These are phyloP conservation scores for Spongilla lacustris DNA, from an alignment of 37 sponge, comb jelly and placozoan genomes.

Conservation along the genomic window DNA sequence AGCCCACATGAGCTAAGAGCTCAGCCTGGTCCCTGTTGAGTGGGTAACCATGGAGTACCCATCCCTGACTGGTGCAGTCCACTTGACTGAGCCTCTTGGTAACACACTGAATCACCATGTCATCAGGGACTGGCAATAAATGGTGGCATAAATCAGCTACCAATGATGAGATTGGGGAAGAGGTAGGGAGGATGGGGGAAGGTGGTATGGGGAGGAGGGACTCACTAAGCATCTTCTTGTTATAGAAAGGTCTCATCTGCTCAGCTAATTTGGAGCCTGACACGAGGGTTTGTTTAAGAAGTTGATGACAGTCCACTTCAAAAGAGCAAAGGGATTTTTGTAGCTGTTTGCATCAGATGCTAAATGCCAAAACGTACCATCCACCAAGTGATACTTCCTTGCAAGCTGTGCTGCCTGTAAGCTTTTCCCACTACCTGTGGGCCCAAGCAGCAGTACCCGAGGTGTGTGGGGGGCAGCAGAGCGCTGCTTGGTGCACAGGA, in stretches of 20 bases:
- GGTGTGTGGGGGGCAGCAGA: slow-evolving; percentile 84
- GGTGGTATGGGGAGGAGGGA: not conserved
- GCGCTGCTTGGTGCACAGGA: slow-evolving; percentile 58
- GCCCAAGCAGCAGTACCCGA: slow-evolving; percentile 87
- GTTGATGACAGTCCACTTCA: slow-evolving; percentile 57
- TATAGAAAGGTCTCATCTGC: slow-evolving; percentile 86
- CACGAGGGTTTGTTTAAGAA: slow-evolving; percentile 68
- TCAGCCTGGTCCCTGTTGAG: slow-evolving; percentile 87
- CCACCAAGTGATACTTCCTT: slow-evolving; percentile 79
- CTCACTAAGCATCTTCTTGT: slow-evolving; percentile 81
- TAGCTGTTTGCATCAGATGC: not conserved
- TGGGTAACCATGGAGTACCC: slow-evolving; percentile 95
- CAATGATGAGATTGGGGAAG: not conserved
- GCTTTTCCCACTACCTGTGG: slow-evolving; percentile 91
- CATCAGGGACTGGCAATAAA: slow-evolving; percentile 97
- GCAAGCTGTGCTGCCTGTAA: slow-evolving; percentile 80
- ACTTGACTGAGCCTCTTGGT: slow-evolving; percentile 58
- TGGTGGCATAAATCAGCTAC: too few species aligned
- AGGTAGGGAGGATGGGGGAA: not conserved
- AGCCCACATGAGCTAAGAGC: slow-evolving; percentile 65
- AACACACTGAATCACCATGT: slow-evolving; percentile 78
- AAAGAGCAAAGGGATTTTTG: not conserved
- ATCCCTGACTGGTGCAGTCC: slow-evolving; percentile 85
- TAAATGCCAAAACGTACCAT: slow-evolving; percentile 45
- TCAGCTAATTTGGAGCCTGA: slow-evolving; percentile 67